These are phyloP conservation scores for Tragopan temminckii DNA, from an alignment of 2,797 vertebrate genomes.

Conservation along the genomic window DNA sequence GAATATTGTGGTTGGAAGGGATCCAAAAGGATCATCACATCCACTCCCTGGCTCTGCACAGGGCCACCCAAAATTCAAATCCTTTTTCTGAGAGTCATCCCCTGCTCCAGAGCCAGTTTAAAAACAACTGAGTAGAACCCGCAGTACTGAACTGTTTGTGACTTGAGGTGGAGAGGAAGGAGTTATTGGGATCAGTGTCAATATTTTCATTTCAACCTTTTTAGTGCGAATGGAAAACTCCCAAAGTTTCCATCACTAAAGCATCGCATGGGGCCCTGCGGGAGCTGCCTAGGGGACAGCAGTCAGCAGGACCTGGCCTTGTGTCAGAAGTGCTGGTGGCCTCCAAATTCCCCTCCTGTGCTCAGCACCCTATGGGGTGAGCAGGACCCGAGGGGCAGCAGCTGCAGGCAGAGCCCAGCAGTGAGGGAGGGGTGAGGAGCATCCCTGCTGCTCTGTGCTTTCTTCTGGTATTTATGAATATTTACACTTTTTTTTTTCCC, in stretches of 20 bases:
- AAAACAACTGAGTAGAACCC: neutral
- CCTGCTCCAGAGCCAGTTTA: neutral
- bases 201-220: neutral
- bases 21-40: neutral
- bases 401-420: neutral
- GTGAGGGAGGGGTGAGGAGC: neutral
- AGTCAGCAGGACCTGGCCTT: neutral
- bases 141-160: neutral
- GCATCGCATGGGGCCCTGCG: neutral
- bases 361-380: neutral
- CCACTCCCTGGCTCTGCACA: neutral
- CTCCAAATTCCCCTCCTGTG: neutral
- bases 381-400: neutral
- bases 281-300: neutral
- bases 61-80: neutral
- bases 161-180: neutral
- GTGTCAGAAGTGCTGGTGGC: neutral
- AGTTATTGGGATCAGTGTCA: neutral
- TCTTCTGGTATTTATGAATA: neutral
- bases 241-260: neutral
- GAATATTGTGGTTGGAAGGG: neutral
- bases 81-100: neutral
- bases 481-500: neutral
- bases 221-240: neutral
- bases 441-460: slow-evolving; percentile 12